Evolutionary conservation across 2,797 vertebrate genomes (phyloP), one percentile per base, ranked within the genome.

Genomic region (Spondyliosoma cantharus): DNA sequence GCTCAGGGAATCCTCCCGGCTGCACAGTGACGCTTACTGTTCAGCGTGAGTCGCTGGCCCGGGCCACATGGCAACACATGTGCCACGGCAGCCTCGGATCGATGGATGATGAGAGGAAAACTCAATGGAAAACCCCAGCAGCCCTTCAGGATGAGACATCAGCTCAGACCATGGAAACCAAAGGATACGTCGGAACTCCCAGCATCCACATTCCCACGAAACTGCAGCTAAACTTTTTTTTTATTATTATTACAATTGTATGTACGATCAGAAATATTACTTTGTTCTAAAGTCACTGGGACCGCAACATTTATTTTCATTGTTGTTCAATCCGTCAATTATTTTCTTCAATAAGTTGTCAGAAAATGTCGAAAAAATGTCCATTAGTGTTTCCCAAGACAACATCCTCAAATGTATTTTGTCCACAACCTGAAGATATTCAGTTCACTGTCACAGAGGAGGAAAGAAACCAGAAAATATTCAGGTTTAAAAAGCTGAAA

Each of bases 101-200:
- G 15, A 89, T 86, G 42, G 9, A 32, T 74, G 84, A 65, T 71
- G 4, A 85, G 68, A 78, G 86, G 89, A 90, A 91, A 92, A 90
- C 52, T 89, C 90, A 32, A 91, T 92, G 80, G 73, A 89, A 84
- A 88, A 69, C 49, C 74, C 85, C 65, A 72, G 49, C 52, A 65
- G 80, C 62, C 73, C 80, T 60, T 24, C 59, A 70, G 81, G 58
- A 48, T 19, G 27, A 7, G 12, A n/a, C 22, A 4, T 24, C 11
- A 5, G 42, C 57, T 27, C 65, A 37, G 17, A 71, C 19, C 24
- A 59, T 4, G 50, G 29, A 76, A 43, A 54, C 57, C 27, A 63
- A 25, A 27, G 22, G 15, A 69, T 32, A 61, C 14, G 20, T 25
- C 59, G 42, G 65, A 71, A 24, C 57, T 66, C 69, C 59, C 45